phyloP scores from a whole-genome alignment of 1,140 invertebrate species.

The Arctopsyche grandis region DNA sequence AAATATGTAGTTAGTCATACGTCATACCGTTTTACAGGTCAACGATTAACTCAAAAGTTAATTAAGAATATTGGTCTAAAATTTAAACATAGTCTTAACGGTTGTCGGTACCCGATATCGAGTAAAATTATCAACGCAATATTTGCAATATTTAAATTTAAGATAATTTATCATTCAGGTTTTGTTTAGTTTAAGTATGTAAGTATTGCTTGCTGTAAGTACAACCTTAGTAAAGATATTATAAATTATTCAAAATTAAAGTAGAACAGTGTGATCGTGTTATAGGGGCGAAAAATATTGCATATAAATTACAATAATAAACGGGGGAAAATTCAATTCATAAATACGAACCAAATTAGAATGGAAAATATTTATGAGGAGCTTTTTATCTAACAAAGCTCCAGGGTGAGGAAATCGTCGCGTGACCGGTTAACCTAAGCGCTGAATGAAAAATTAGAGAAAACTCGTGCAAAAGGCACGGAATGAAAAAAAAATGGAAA shows the following conservation, averaged over 20 bases:
- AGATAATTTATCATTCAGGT: no score
- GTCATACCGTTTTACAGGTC: no score
- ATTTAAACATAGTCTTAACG: no score
- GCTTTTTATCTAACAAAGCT: constrained; percentile 46
- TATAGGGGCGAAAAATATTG: background rate
- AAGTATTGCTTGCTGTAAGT: background rate
- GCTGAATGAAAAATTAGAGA: constrained; percentile 53
- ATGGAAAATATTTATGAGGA: constrained; percentile 1
- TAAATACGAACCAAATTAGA: background rate
- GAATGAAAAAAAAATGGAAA: constrained; percentile 24
- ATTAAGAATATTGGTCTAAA: no score
- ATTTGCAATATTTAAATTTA: no score
- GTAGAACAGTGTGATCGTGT: background rate
- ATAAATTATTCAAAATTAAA: background rate
- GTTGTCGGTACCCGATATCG: no score
- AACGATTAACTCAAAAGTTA: no score
- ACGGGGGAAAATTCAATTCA: constrained; percentile 27
- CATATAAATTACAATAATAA: constrained; percentile 26
- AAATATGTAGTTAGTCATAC: no score
- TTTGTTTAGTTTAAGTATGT: no score
- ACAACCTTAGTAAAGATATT: background rate
- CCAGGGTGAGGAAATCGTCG: constrained; percentile 48
- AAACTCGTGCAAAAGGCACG: constrained; percentile 45
- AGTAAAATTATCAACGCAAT: no score
- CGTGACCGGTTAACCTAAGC: constrained; percentile 51